A percentile compares a stretch with the other conserved stretches of the same genome.
phyloP scores from a whole-genome alignment of 1,140 invertebrate genomes.

The Aphaenogaster floridana region DNA sequence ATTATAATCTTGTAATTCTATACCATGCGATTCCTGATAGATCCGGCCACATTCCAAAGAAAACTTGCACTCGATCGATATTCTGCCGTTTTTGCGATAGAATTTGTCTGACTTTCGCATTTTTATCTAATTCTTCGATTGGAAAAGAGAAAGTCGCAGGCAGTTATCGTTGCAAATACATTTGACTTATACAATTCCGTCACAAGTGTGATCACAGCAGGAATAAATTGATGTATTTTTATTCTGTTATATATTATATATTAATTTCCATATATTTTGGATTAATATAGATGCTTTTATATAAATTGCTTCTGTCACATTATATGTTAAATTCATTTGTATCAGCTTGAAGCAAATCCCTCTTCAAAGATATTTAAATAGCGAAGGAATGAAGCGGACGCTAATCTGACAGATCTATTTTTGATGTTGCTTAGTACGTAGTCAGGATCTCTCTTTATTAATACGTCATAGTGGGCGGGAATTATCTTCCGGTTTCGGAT shows the following conservation, averaged over 20 bases:
- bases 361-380: neutral
- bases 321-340: neutral
- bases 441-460: neutral
- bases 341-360: neutral
- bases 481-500: conserved; percentile 58
- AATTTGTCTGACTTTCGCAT: conserved; percentile 19
- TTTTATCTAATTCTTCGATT: conserved; percentile 21
- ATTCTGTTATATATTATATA: neutral
- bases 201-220: neutral
- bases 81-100: neutral
- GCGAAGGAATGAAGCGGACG: neutral
- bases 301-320: neutral
- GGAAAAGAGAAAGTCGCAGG: conserved; percentile 34
- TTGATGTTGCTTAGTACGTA: neutral
- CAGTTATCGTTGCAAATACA: neutral
- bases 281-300: neutral
- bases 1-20: conserved; percentile 6
- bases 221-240: neutral
- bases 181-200: neutral
- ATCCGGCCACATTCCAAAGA: neutral
- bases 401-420: conserved; percentile 2
- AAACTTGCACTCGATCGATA: neutral
- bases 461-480: neutral
- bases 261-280: conserved; percentile 5
- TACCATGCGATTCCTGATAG: neutral